Conservation (phyloP, 2,797 vertebrate species). For the Triplophysa bombifrons region DNA sequence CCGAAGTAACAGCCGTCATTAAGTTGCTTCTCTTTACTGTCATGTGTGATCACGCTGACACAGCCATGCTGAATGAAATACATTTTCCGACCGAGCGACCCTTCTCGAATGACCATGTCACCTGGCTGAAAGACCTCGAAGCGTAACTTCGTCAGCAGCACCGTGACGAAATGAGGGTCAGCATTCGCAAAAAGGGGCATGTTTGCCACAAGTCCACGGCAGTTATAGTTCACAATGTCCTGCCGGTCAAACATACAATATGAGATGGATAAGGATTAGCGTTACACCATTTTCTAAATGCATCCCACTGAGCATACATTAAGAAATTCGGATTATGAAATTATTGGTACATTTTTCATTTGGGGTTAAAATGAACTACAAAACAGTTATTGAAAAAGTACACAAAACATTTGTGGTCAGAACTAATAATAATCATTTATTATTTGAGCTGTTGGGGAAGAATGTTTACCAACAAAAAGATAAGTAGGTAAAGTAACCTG, state of each 20-base stretch:
- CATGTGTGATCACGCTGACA: constrained; percentile 84
- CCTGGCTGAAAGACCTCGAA: constrained; percentile 91
- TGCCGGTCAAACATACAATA: constrained; percentile 54
- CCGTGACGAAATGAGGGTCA: constrained; percentile 89
- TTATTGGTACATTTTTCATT: neutral
- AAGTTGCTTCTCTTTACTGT: constrained; percentile 84
- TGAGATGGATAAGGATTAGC: constrained; percentile 5
- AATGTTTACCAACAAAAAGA: no score
- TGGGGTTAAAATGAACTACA: no score
- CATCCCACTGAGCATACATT: neutral
- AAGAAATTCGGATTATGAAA: neutral
- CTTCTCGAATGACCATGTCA: constrained; percentile 86
- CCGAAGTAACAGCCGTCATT: constrained; percentile 90
- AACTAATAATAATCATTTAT: no score
- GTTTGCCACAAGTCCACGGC: constrained; percentile 88
- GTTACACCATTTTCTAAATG: neutral
- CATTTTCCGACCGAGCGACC: constrained; percentile 91
- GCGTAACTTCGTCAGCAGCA: constrained; percentile 89
- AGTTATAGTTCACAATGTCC: constrained; percentile 94
- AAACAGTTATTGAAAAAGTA: no score
- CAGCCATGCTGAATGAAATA: constrained; percentile 93
- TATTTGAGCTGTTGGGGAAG: no score
- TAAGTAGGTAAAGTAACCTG: no score
- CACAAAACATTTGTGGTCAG: no score
- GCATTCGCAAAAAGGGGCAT: constrained; percentile 90